A percentile compares a stretch with the other conserved stretches of the same genome.
phyloP scores from a whole-genome alignment of 2,888 invertebrate genomes.

The Catocala sponsa region DNA sequence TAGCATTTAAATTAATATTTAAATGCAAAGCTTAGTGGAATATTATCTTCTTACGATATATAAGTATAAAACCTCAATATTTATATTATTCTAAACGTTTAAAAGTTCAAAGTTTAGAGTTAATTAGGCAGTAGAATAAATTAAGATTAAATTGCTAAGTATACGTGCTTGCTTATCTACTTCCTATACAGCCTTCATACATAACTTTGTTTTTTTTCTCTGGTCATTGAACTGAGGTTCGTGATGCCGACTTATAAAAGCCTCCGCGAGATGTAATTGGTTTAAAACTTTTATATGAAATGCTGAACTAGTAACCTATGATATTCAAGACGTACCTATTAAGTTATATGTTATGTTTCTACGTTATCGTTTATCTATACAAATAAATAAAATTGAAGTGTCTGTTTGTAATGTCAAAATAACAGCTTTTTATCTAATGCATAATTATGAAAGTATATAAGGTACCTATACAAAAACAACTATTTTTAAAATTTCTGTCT shows the following conservation, averaged over 20 bases:
- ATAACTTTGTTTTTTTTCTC: conserved; percentile 50
- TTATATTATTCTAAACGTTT: conserved; percentile 2
- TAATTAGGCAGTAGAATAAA: neutral
- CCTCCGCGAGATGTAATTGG: conserved; percentile 53
- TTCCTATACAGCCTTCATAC: conserved; percentile 19
- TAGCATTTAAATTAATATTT: too few species aligned
- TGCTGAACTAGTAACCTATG: neutral
- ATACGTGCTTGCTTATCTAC: conserved; percentile 8
- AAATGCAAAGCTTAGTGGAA: too few species aligned
- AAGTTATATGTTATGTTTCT: too few species aligned
- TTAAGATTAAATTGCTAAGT: neutral
- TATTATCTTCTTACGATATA: too few species aligned
- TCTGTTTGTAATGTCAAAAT: too few species aligned
- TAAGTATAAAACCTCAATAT: too few species aligned
- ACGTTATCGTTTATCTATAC: too few species aligned
- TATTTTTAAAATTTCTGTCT: too few species aligned
- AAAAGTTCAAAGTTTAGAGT: neutral
- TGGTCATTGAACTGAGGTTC: conserved; percentile 69
- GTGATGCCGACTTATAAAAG: conserved; percentile 61
- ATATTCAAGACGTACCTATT: neutral
- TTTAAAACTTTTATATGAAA: conserved; percentile 18
- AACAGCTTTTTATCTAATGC: too few species aligned
- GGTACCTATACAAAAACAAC: too few species aligned
- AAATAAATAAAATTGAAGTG: too few species aligned
- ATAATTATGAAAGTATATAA: too few species aligned